Percentiles rank a stretch among this genome's conserved stretches.
phyloP scores from a whole-genome alignment of 2,888 invertebrate species.

The Trachelus troglodyta region DNA sequence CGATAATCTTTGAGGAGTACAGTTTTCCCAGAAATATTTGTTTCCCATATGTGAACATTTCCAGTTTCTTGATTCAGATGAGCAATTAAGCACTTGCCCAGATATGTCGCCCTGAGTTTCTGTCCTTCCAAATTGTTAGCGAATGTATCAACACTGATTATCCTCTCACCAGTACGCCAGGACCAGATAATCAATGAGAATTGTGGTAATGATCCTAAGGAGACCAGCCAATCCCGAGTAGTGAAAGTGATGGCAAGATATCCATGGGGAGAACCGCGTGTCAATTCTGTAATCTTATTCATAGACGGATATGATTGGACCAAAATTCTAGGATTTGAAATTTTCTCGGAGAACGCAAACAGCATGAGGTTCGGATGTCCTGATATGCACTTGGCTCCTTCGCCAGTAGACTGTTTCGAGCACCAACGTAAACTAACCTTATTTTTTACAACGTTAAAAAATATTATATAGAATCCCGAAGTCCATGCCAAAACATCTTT shows the following conservation, averaged over 20 bases:
- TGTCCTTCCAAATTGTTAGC: constrained; percentile 49
- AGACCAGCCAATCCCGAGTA: constrained; percentile 42
- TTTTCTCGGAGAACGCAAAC: constrained; percentile 76
- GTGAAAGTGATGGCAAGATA: constrained; percentile 53
- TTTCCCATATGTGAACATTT: constrained; percentile 49
- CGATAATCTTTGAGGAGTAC: constrained; percentile 37
- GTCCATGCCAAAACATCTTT: constrained; percentile 56
- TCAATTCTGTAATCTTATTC: constrained; percentile 53
- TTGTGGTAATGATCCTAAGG: constrained; percentile 44
- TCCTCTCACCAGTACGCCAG: constrained; percentile 74
- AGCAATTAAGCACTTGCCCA: constrained; percentile 39
- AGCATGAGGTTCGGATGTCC: constrained; percentile 57
- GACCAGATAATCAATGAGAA: constrained; percentile 74
- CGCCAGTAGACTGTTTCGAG: constrained; percentile 36
- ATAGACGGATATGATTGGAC: constrained; percentile 74
- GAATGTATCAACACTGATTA: constrained; percentile 59
- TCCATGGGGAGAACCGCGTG: constrained; percentile 31
- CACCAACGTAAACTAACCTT: constrained; percentile 37
- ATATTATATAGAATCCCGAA: constrained; percentile 49
- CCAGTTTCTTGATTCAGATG: constrained; percentile 51
- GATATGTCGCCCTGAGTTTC: constrained; percentile 36
- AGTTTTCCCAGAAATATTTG: constrained; percentile 32
- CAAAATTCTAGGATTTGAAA: constrained; percentile 71
- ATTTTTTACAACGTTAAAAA: constrained; percentile 41
- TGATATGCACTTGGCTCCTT: constrained; percentile 52